Evolutionary conservation across 2,888 invertebrate species (phyloP).

Genomic region (Hyposoter didymator): DNA sequence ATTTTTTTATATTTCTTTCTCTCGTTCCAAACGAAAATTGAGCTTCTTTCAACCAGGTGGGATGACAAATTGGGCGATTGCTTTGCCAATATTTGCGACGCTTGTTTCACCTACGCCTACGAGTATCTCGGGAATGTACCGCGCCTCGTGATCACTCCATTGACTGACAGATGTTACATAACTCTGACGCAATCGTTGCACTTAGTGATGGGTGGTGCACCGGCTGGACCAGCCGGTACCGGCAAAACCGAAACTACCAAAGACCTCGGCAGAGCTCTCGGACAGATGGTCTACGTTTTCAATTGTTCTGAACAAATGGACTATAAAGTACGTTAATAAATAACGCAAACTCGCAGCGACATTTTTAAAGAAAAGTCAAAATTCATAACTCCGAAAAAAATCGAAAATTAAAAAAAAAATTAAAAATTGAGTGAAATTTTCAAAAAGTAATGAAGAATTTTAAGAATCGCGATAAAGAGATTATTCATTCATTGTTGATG

Average conservation of each 20-base stretch:
- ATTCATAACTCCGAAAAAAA: background rate
- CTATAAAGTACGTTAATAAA: constrained; percentile 87
- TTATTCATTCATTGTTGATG: background rate
- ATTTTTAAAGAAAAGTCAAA: background rate
- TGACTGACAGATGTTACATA: constrained; percentile 98
- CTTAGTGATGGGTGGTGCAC: constrained; percentile 98
- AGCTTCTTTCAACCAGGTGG: constrained; percentile 87
- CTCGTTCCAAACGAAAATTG: background rate
- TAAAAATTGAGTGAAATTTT: too few relatives aligned
- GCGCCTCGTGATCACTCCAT: constrained; percentile 96
- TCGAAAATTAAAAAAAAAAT: background rate
- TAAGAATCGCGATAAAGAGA: background rate
- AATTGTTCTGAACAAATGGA: constrained; percentile 99
- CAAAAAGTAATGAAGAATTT: background rate
- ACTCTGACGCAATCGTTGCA: constrained; percentile 97
- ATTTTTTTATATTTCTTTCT: background rate
- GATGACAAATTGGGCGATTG: constrained; percentile 92
- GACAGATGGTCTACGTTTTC: constrained; percentile 99
- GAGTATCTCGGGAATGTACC: constrained; percentile 98
- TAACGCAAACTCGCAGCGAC: background rate
- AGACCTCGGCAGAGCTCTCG: constrained; percentile 96
- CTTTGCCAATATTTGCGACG: constrained; percentile 97
- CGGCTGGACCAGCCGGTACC: constrained; percentile 97
- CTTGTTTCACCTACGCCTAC: constrained; percentile 95
- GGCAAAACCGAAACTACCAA: constrained; percentile 99